Evolutionary conservation across 2,888 invertebrate genomes (phyloP).

Genomic region (Cryptosula pallasiana): DNA sequence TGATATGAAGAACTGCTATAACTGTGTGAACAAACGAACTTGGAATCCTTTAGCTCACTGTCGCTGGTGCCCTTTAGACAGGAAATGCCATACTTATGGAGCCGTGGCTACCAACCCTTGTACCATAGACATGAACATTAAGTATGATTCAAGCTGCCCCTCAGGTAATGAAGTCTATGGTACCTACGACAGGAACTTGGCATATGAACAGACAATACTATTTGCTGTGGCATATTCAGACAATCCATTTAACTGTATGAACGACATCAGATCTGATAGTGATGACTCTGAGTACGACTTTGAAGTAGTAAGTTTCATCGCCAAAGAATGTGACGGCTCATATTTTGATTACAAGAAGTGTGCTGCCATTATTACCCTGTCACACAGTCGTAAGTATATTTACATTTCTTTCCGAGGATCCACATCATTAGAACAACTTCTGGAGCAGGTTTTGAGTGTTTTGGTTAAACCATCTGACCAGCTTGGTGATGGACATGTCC

Average conservation of each 20-base stretch:
- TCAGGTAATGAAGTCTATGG: neutral
- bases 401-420: neutral
- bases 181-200: neutral
- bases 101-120: neutral
- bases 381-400: neutral
- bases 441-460: neutral
- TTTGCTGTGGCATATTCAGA: neutral
- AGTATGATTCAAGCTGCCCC: neutral
- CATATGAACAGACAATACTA: neutral
- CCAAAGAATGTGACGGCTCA: neutral
- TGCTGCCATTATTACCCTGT: neutral
- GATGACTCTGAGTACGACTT: neutral
- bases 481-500: neutral
- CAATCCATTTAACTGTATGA: neutral
- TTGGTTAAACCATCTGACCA: neutral
- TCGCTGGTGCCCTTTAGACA: neutral
- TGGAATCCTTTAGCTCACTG: neutral
- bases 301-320: neutral
- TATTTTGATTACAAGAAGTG: neutral
- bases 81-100: neutral
- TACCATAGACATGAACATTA: neutral
- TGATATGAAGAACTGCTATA: neutral
- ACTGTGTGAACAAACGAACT: neutral
- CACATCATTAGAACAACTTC: neutral
- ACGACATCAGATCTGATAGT: neutral